phyloP scores from a whole-genome alignment of 2,797 vertebrate species.

The Aselliscus stoliczkanus region DNA sequence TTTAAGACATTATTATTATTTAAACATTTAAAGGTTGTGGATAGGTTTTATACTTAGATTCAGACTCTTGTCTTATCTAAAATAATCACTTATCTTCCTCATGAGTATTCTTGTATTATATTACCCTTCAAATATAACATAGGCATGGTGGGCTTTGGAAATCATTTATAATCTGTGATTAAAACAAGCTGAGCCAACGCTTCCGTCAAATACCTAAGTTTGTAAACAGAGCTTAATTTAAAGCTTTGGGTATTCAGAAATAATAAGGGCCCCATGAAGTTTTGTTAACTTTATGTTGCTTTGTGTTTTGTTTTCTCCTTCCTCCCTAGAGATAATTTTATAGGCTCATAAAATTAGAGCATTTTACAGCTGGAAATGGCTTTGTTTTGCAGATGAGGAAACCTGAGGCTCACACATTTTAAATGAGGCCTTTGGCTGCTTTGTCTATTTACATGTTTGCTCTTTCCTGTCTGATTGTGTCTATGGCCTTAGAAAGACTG shows the following conservation, averaged over 20 bases:
- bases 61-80: not conserved
- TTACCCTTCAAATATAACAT: not conserved
- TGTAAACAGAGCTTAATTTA: conserved; percentile 27
- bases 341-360: conserved; percentile 37
- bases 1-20: not conserved
- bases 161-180: conserved; percentile 31
- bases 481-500: not conserved
- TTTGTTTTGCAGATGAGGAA: conserved; percentile 49
- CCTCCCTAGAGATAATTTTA: conserved; percentile 39
- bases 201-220: conserved; percentile 26
- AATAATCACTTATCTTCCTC: not conserved
- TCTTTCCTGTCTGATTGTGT: not conserved
- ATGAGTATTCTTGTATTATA: not conserved
- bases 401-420: not conserved
- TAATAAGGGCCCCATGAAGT: conserved; percentile 34
- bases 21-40: conserved; percentile 29
- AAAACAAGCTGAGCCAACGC: conserved; percentile 14
- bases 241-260: conserved; percentile 21
- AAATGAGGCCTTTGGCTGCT: not conserved
- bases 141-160: not conserved
- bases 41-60: not conserved
- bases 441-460: not conserved
- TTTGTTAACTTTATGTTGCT: conserved; percentile 49
- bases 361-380: not conserved
- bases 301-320: conserved; percentile 45